Base-by-base conservation (phyloP, 2,797 vertebrate species). In the Mycteria americana region DNA sequence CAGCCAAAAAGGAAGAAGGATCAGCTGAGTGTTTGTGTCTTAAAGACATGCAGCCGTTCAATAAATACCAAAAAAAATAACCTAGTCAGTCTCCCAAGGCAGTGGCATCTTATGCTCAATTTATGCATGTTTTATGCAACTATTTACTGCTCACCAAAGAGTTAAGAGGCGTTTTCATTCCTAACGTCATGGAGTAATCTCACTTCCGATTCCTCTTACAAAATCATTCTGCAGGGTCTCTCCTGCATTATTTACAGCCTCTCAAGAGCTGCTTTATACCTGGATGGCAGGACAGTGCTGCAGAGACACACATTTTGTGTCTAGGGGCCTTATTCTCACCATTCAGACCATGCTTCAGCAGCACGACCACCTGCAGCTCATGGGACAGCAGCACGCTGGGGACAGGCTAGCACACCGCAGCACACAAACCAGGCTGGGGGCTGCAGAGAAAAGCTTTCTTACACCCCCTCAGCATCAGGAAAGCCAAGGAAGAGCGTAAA, bases 1-100 rank as follows among this genome's bases (percentile, higher is more conserved):
- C 95, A 96, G 94, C 88, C 96, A 54, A 78, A 93, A 87, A 92
- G 85, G 48, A 78, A 72, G 86, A 72, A 63, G 82, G 62, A 93
- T 79, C 90, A 90, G 80, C 79, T 85, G 84, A 97, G 86, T 45
- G 2, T 81, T 95, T 95, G 86, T 82, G 85, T 53, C 77, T 84
- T 90, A 59, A 95, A 95, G 65, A 88, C 2, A 19, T 30, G 62
- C 76, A 95, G 63, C 39, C 72, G 54, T 77, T 91, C 43, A 89
- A 95, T 86, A 95, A 89, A 73, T 3, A 62, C 11, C 37, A 43
- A 50, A 78, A 78, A 57, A 78, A 8, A 27, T 0, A 25, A 41
- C 28, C 39, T 12, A 87, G 79, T 33, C 60, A 87, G 17, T 79
- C 79, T 92, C 77, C 88, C 91, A 67, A 78, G 84, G 85, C 95